Percentiles rank a stretch among this genome's conserved stretches.
Evolutionary conservation across 2,113 vertebrate species (phyloP).

Genomic region (Coptodon rendalli): DNA sequence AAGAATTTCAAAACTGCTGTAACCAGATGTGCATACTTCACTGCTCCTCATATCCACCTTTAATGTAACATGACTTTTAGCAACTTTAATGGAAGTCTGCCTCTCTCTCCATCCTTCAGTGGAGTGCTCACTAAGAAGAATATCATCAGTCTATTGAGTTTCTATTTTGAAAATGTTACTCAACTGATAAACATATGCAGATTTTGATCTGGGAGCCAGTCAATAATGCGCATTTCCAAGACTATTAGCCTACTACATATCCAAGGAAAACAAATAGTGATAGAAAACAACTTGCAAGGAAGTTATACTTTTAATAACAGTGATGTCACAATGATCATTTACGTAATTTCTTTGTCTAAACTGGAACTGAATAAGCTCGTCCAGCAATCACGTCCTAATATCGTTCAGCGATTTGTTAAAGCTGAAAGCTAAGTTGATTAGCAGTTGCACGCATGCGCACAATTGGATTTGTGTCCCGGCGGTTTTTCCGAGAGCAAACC

Average conservation of each 20-base stretch:
- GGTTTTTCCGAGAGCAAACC: neutral
- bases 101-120: neutral
- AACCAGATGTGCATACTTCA: neutral
- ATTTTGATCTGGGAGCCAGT: neutral
- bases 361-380: neutral
- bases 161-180: neutral
- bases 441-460: slow-evolving; percentile 7
- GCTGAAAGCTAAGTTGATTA: neutral
- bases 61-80: neutral
- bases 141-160: neutral
- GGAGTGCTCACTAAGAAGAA: neutral
- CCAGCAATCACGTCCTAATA: neutral
- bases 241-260: neutral
- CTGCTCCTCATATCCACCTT: neutral
- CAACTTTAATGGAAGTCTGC: neutral
- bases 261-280: neutral
- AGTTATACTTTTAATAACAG: neutral
- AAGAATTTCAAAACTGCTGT: neutral
- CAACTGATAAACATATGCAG: neutral
- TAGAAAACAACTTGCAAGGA: neutral
- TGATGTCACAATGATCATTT: neutral
- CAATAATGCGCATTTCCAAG: neutral
- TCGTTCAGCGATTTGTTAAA: neutral
- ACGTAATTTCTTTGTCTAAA: neutral
- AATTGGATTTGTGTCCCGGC: too few species aligned